Conservation (phyloP, 1,140 invertebrate genomes). For the Drosophila sp. region DNA sequence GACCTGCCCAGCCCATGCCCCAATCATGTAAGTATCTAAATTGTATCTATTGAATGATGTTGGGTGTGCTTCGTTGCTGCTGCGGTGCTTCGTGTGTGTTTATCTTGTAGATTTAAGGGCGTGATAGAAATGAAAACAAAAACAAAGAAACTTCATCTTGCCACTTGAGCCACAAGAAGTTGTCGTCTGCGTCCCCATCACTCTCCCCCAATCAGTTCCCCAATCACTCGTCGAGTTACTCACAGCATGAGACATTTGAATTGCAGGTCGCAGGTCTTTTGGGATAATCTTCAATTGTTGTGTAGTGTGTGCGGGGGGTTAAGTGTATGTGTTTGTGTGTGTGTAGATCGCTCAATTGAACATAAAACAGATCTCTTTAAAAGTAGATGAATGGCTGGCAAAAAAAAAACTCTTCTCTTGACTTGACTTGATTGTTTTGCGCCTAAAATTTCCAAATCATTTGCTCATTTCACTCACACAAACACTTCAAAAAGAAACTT, state of each 20-base stretch:
- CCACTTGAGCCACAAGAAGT: constrained; percentile 8
- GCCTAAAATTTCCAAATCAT: neutral
- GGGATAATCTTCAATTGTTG: no score
- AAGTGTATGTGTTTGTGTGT: neutral
- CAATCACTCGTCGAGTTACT: neutral
- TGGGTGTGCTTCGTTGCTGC: neutral
- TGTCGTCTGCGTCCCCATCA: neutral
- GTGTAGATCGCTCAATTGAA: neutral
- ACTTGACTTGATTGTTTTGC: neutral
- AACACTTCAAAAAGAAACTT: neutral
- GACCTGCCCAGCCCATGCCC: constrained; percentile 3
- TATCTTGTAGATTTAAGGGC: constrained; percentile 10
- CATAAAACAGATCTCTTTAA: constrained; percentile 1
- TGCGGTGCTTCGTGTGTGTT: constrained; percentile 5
- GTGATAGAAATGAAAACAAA: constrained; percentile 11
- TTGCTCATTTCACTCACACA: neutral
- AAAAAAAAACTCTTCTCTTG: neutral
- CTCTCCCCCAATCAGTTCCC: neutral
- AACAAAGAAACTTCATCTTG: constrained; percentile 6
- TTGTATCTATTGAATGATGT: constrained; percentile 12
- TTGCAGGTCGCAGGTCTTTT: neutral
- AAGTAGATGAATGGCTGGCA: neutral
- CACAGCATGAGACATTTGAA: constrained; percentile 6
- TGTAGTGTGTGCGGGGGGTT: no score
- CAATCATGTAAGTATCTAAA: constrained; percentile 11